Base-by-base conservation (phyloP, 2,797 vertebrate species). In the Kryptopterus vitreolus region DNA sequence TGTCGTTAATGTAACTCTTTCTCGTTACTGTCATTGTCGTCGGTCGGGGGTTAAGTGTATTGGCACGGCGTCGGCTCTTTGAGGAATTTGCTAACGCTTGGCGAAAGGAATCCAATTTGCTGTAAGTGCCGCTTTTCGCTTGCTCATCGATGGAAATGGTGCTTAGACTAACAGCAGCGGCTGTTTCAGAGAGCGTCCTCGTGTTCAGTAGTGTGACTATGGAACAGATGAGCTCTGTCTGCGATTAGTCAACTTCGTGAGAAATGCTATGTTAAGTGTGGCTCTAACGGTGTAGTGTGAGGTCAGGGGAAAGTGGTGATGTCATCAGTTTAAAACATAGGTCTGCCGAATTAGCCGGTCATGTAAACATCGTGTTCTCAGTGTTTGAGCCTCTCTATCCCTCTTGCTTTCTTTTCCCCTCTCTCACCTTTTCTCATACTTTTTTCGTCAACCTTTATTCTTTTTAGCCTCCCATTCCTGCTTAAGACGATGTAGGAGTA, bases 251-350 rank as follows among this genome's bases (percentile, higher is more conserved):
- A 65, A 8, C 12, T 77, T 70, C 12, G 57, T 52, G 50, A 43
- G 70, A 43, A 62, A 65, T 26, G 29, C 15, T 43, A 13, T 38
- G 29, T 22, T 29, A 65, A 15, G 16, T 43, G 26, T 66, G n/a
- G 66, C 63, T 77, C n/a, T n/a, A 65, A 76, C 12, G 50, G n/a
- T 48, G 38, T 48, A 9, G 35, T 46, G 43, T 26, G 24, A 48
- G 31, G 20, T 84, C 76, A 89, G 84, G 81, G 87, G 82, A 88
- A 87, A 86, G 70, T 76, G 71, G 71, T 90, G 88, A 92, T 78
- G 82, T 90, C 86, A 90, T 84, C 31, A 50, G 72, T 58, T 71
- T 59, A 48, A 43, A 78, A 20, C 53, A 59, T 76, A 84, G 80
- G 79, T 79, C 83, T 80, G 85, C 62, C 88, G 82, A 87, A 70